Evolutionary conservation across 2,113 vertebrate species (phyloP).

Genomic region (Mystacornis crossleyi): DNA sequence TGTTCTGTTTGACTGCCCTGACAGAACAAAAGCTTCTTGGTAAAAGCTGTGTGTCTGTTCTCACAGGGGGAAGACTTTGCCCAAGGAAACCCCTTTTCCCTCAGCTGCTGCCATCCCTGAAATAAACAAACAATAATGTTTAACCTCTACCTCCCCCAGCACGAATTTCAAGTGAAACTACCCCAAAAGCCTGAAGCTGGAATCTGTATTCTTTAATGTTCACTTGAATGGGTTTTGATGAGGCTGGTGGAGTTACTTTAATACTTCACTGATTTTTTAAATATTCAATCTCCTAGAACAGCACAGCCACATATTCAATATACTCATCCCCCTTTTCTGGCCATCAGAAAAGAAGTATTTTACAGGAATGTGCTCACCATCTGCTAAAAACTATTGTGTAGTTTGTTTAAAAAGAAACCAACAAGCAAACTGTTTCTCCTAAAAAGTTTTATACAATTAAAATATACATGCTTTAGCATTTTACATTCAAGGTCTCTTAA

Average conservation of each 20-base stretch:
- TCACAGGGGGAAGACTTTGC: background rate
- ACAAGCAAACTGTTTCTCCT: background rate
- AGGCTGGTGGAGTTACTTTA: background rate
- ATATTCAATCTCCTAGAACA: background rate
- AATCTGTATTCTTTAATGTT: accelerated
- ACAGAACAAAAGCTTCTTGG: background rate
- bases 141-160: background rate
- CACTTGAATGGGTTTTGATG: background rate
- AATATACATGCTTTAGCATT: slow-evolving; percentile 60
- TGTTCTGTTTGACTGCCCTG: background rate
- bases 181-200: background rate
- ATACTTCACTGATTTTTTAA: background rate
- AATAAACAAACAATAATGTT: background rate
- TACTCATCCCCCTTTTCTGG: background rate
- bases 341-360: background rate
- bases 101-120: background rate
- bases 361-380: background rate
- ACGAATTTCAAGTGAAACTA: background rate
- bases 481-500: slow-evolving; percentile 27
- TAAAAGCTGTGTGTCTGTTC: background rate
- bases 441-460: slow-evolving; percentile 67
- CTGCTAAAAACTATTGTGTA: background rate
- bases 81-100: background rate
- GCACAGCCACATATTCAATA: background rate
- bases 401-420: background rate